Evolutionary conservation across 2,113 vertebrate species (phyloP).

Genomic region (Hydrochoerus hydrochaeris): DNA sequence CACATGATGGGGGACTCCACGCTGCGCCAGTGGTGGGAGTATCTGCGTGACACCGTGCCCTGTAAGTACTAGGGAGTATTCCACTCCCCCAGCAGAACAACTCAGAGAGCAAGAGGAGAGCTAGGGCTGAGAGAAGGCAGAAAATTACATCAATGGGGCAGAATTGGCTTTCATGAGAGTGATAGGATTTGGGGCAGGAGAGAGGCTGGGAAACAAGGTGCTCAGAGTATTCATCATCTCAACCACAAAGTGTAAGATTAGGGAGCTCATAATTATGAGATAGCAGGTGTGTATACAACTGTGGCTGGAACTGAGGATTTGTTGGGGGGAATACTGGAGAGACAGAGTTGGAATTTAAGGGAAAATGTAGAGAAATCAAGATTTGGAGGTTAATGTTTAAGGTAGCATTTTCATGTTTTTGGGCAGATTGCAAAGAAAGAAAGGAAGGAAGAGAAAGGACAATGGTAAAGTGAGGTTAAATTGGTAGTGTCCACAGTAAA

Average conservation of each 20-base stretch:
- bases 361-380: not conserved
- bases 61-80: slow-evolving; percentile 56
- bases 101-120: not conserved
- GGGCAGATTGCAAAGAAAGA: not conserved
- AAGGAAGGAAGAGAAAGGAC: not conserved
- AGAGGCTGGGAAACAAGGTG: not conserved
- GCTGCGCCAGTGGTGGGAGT: slow-evolving; percentile 76
- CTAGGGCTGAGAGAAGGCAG: not conserved
- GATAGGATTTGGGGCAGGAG: not conserved
- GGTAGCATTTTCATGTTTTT: not conserved
- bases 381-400: not conserved
- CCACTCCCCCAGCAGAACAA: not conserved
- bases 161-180: not conserved
- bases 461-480: not conserved
- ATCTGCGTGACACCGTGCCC: slow-evolving; percentile 46
- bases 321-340: not conserved
- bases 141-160: not conserved
- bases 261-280: not conserved
- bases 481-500: not conserved
- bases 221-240: not conserved
- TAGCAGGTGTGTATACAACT: not conserved
- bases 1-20: slow-evolving; percentile 81
- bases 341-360: not conserved
- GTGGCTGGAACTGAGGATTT: not conserved
- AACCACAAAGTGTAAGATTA: not conserved